Evolutionary conservation across 2,888 invertebrate species (phyloP), one percentile per base, ranked within the genome.

Genomic region (Dryococelus australis): DNA sequence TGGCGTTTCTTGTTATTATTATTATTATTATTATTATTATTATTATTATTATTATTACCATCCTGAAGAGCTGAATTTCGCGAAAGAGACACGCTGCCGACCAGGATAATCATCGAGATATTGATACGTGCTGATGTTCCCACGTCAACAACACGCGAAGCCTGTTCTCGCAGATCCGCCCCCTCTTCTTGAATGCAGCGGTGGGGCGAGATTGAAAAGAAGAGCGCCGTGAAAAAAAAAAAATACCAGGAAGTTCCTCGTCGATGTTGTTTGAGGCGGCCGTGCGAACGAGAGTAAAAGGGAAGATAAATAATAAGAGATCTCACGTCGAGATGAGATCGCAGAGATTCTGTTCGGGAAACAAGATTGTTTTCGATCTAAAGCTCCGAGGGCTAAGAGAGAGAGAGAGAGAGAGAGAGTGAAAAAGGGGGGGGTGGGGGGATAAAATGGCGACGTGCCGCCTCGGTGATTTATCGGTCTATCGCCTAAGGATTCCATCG

Each of bases 261-360:
- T 24, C 65, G 65, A 24, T 65, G 65, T 65, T 65, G 65, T 65
- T 65, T n/a, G 24, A n/a, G 65, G 65, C 65, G 12, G 6, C 65
- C 65, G 65, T 65, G 65, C 65, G 65, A 65, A 65, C 65, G 65
- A 65, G 65, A 65, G 65, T 65, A 24, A 65, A 65, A 65, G 65
- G 16, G 65, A 65, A 65, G 65, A 65, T 65, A 65, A 65, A 65
- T 65, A 65, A 65, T 65, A 65, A 65, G 65, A 65, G 65, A 65
- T 65, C 65, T 65, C 65, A 65, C 65, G 65, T 65, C 65, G 65
- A 65, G 65, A 65, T 65, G 65, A 65, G 65, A 65, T 65, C 65
- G 65, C 65, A 20, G 65, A 65, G 65, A 65, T 65, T 65, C 65
- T 65, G 65, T 65, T 65, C 65, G 65, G 65, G 65, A 65, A 65